Conservation (phyloP, 2,797 vertebrate genomes). For the Coranthus polyacanthus region DNA sequence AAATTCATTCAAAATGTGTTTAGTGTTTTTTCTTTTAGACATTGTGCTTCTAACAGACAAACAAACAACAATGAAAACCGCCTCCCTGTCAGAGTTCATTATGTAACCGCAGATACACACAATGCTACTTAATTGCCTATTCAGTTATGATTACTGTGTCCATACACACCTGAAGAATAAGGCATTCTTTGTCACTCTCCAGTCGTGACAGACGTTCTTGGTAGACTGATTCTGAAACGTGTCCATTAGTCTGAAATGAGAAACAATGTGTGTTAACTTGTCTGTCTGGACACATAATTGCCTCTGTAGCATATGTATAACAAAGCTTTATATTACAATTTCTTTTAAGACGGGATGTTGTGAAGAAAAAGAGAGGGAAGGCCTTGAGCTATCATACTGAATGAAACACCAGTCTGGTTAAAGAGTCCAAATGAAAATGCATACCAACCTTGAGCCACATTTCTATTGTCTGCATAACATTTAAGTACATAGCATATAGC, state of each 20-base stretch:
- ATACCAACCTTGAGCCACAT: conserved; percentile 16
- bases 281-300: conserved; percentile 9
- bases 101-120: background rate
- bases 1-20: background rate
- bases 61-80: background rate
- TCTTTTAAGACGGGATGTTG: background rate
- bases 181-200: conserved; percentile 98
- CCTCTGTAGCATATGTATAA: background rate
- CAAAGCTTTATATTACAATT: background rate
- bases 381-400: background rate
- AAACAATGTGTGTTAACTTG: conserved; percentile 27
- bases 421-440: conserved; percentile 23
- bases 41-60: conserved; percentile 1
- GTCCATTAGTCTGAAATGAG: conserved; percentile 90
- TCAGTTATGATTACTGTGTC: conserved; percentile 2
- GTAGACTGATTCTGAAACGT: conserved; percentile 88
- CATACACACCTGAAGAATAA: conserved; percentile 92
- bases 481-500: conserved; percentile 24
- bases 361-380: background rate
- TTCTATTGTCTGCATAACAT: conserved; percentile 6
- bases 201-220: conserved; percentile 93
- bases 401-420: conserved; percentile 2
- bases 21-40: background rate
- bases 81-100: background rate
- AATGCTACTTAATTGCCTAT: conserved; percentile 21